Base-by-base conservation (phyloP, 2,113 vertebrate genomes). In the Fulmarus glacialis region DNA sequence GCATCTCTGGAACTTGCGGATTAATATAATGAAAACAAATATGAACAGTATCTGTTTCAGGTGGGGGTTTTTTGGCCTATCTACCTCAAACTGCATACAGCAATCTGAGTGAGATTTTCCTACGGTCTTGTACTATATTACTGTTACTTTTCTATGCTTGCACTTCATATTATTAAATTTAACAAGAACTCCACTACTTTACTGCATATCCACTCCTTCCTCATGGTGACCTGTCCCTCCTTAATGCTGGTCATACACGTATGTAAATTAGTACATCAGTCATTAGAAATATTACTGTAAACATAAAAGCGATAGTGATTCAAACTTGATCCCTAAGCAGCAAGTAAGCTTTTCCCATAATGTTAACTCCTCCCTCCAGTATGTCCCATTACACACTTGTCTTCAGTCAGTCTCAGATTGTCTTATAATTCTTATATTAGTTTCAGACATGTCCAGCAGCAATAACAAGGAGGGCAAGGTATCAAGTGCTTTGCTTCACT, bases 341-440 rank as follows among this genome's bases (percentile, higher is more conserved):
- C 26, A 12, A 2, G 18, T 15, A 58, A 58, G 12, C n/a, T 92
- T 64, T 34, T 34, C 32, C 48, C 55, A 52, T 6, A 45, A 17
- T 3, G 7, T 0, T 1, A 66, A 47, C 6, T 56, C 34, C 43
- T 81, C n/a, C 24, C 27, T 30, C 4, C 15, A 13, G 2, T 29
- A 29, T 0, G 4, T 43, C 9, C 58, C 30, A 17, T 38, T 24
- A 60, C 5, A 78, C 0, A 0, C 8, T n/a, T 13, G 0, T 4
- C 64, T 74, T 64, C 18, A 23, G 22, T 38, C 26, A 30, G 16
- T 26, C 73, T 30, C 74, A 40, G 38, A 29, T 2, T 6, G 4
- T 15, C 40, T 18, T 4, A 40, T 7, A 68, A 10, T 7, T 36
- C 40, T 47, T 30, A 17, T 23, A 3, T 0, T 4, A 22, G 10